Evolutionary conservation across 1,140 invertebrate genomes (phyloP).

Genomic region (Euura lappo): DNA sequence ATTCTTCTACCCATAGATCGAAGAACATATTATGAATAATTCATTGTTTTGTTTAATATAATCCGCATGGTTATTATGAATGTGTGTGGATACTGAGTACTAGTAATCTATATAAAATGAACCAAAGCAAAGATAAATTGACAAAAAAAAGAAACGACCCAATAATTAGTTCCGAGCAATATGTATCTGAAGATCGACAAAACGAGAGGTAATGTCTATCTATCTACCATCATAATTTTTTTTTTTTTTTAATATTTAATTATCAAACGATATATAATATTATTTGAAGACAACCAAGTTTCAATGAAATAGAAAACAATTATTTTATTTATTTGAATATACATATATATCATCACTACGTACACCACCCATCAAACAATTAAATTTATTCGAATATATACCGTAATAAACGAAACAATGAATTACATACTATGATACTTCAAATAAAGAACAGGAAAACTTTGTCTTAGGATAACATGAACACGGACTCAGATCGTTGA

Average conservation of each 20-base stretch:
- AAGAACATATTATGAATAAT: slow-evolving; percentile 45
- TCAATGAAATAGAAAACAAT: too few species aligned
- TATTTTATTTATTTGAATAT: too few species aligned
- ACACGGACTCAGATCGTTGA: not conserved
- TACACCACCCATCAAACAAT: too few species aligned
- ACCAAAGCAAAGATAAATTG: not conserved
- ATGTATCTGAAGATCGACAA: not conserved
- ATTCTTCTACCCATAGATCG: not conserved
- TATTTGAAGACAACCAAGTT: too few species aligned
- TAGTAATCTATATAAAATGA: not conserved
- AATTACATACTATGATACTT: slow-evolving; percentile 40
- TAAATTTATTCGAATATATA: too few species aligned
- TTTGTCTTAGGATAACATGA: not conserved
- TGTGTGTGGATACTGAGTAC: not conserved
- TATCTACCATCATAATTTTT: not conserved
- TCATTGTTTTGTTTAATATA: slow-evolving; percentile 45
- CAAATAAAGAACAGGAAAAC: not conserved
- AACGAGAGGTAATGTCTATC: not conserved
- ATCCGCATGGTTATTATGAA: slow-evolving; percentile 36
- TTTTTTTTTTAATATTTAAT: too few species aligned
- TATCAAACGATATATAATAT: too few species aligned
- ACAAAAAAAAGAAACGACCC: not conserved
- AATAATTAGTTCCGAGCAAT: not conserved
- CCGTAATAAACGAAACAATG: slow-evolving; percentile 39
- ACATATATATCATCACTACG: too few species aligned